Evolutionary conservation across 2,888 invertebrate species (phyloP).

Genomic region (Hetaerina titia): DNA sequence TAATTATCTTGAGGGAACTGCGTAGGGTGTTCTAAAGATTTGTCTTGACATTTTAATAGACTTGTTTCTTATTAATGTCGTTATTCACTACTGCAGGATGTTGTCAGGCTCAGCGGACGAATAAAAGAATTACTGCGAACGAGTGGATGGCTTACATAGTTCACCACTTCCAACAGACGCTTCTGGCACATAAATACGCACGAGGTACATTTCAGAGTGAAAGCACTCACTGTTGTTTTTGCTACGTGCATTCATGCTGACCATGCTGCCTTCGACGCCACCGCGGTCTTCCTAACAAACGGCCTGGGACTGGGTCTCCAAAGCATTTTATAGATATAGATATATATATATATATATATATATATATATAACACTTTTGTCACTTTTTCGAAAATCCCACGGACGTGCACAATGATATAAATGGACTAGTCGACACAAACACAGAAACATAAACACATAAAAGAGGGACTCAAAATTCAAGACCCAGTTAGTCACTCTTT

Average conservation of each 20-base stretch:
- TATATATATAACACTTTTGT: too few relatives aligned
- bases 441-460: too few relatives aligned
- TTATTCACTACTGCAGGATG: constrained; percentile 6
- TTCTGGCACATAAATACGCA: neutral
- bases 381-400: too few relatives aligned
- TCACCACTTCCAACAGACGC: constrained; percentile 10
- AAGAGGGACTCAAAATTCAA: too few relatives aligned
- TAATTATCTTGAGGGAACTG: constrained; percentile 23
- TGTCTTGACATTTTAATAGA: constrained; percentile 27
- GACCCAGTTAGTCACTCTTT: too few relatives aligned
- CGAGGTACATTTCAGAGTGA: neutral
- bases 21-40: constrained; percentile 8
- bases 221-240: neutral
- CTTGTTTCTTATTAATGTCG: constrained; percentile 11
- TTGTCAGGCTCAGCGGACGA: neutral
- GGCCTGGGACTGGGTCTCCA: neutral
- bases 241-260: neutral
- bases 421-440: too few relatives aligned
- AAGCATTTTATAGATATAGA: neutral
- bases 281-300: neutral
- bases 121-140: neutral
- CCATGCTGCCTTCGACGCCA: neutral
- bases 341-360: too few relatives aligned
- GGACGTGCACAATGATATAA: too few relatives aligned
- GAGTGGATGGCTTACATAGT: neutral